phyloP scores from a whole-genome alignment of 23 tunicate genomes.

The Halocynthia aurantium region DNA sequence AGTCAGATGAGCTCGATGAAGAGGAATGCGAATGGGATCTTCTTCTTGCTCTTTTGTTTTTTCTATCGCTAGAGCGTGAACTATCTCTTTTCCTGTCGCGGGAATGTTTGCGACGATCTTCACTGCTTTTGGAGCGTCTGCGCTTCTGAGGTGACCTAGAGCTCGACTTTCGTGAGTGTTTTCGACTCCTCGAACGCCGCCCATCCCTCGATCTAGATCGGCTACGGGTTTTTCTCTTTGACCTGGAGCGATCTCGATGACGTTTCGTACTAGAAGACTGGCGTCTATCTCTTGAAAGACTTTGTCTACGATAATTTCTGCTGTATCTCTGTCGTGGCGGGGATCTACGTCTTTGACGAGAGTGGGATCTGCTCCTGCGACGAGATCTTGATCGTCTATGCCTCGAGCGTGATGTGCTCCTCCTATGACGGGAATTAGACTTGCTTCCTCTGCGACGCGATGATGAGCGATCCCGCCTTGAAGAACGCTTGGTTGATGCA shows the following conservation, averaged over 20 bases:
- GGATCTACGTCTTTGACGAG: constrained; percentile 16
- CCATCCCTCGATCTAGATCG: constrained; percentile 5
- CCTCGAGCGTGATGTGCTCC: constrained; percentile 4
- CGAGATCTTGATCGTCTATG: constrained; percentile 45
- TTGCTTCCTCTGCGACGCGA: constrained; percentile 2
- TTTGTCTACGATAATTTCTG: constrained; percentile 11
- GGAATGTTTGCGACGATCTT: background rate
- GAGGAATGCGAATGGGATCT: background rate
- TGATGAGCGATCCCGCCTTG: too few species aligned
- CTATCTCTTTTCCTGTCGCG: background rate
- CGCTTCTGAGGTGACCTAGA: background rate
- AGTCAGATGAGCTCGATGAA: background rate
- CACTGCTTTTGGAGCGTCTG: too few species aligned
- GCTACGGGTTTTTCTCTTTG: constrained; percentile 6
- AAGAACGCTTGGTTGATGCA: too few species aligned
- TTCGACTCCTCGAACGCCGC: constrained; percentile 4
- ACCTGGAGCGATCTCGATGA: constrained; percentile 5
- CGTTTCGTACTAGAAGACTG: constrained; percentile 13
- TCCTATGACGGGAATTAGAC: constrained; percentile 23
- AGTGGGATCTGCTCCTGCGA: background rate
- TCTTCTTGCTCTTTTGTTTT: constrained; percentile 5
- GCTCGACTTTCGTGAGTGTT: background rate
- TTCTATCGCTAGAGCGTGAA: background rate
- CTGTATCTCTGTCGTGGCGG: constrained; percentile 19
- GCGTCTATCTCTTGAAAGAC: constrained; percentile 8